These are phyloP conservation scores for Syncerus caffer DNA, from an alignment of 2,797 vertebrate species.

Conservation along the genomic window DNA sequence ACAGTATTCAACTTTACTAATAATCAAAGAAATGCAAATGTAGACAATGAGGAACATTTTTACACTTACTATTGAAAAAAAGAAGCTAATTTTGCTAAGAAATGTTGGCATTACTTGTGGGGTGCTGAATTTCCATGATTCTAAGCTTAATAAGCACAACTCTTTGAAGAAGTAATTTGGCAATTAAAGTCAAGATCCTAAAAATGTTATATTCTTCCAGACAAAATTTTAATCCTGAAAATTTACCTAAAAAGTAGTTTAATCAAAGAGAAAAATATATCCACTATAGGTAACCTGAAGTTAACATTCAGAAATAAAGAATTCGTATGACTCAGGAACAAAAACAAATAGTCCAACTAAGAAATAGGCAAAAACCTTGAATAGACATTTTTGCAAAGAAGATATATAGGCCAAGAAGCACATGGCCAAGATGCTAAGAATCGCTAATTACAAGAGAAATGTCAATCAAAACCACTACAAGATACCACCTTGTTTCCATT, in stretches of 20 bases:
- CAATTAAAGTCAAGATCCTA: conserved; percentile 23
- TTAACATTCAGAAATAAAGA: neutral
- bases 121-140: neutral
- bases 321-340: neutral
- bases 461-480: neutral
- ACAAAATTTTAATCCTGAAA: neutral
- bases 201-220: neutral
- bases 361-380: neutral
- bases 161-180: conserved; percentile 15
- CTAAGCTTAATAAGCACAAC: neutral
- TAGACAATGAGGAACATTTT: neutral
- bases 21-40: neutral
- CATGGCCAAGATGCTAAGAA: neutral
- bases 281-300: neutral
- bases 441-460: neutral
- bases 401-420: neutral
- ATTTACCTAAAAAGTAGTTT: conserved; percentile 1
- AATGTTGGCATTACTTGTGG: neutral
- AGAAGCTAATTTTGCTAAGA: conserved; percentile 23
- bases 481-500: neutral
- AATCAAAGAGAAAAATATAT: neutral
- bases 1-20: neutral
- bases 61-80: neutral
- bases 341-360: neutral
- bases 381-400: neutral